A percentile compares a stretch with the other conserved stretches of the same genome.
phyloP scores from a whole-genome alignment of 2,113 vertebrate species.

The Leptosomus discolor region DNA sequence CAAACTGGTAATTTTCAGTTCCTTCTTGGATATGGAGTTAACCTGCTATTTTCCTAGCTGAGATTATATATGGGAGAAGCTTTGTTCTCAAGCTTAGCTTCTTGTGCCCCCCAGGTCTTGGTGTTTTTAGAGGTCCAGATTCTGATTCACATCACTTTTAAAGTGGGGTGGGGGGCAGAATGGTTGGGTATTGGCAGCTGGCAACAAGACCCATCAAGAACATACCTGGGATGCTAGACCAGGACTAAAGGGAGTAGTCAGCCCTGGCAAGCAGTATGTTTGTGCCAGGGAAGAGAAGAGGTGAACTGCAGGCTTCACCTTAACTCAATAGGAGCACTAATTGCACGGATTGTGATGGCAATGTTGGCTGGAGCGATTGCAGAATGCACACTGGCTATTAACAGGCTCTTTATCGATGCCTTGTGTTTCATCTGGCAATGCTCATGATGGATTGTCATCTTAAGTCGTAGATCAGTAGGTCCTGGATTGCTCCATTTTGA shows the following conservation, averaged over 20 bases:
- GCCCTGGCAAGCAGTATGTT: neutral
- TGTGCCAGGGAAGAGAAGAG: neutral
- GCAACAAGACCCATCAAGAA: neutral
- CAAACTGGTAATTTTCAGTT: neutral
- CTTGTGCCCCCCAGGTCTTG: neutral
- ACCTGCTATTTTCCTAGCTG: neutral
- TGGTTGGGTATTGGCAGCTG: neutral
- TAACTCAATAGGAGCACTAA: neutral
- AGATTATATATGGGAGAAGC: neutral
- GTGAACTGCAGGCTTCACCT: neutral
- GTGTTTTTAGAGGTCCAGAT: neutral
- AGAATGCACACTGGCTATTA: neutral
- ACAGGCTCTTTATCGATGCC: neutral
- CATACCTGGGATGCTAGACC: neutral
- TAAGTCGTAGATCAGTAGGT: neutral
- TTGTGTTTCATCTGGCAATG: neutral
- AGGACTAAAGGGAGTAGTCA: neutral
- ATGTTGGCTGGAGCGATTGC: neutral
- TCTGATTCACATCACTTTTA: neutral
- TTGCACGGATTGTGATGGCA: neutral
- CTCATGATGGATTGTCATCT: neutral
- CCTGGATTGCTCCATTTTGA: neutral
- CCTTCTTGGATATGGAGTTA: neutral
- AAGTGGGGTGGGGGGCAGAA: fast-evolving
- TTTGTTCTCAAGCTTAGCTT: neutral